phyloP scores from a whole-genome alignment of 2,888 invertebrate genomes.

The Spodoptera littoralis region DNA sequence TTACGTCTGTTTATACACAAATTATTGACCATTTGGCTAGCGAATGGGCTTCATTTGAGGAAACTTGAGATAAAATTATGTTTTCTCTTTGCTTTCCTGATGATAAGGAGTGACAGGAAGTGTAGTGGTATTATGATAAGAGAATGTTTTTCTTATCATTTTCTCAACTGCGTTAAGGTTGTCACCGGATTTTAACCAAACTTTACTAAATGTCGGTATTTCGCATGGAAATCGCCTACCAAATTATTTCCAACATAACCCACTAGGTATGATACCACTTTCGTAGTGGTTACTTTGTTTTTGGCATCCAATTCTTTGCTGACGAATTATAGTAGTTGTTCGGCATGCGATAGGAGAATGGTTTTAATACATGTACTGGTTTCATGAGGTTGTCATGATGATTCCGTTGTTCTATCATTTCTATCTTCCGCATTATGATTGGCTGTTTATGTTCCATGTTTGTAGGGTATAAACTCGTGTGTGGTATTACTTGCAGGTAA shows the following conservation, averaged over 20 bases:
- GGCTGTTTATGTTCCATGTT: constrained; percentile 1
- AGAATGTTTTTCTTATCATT: constrained; percentile 14
- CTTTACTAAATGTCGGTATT: no score
- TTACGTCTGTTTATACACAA: constrained; percentile 38
- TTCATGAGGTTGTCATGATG: neutral
- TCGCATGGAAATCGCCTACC: no score
- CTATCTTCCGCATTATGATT: constrained; percentile 7
- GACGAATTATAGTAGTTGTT: no score
- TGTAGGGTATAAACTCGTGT: constrained; percentile 1
- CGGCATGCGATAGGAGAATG: no score
- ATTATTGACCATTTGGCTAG: constrained; percentile 31
- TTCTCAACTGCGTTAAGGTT: neutral
- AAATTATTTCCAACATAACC: no score
- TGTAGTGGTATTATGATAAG: constrained; percentile 26
- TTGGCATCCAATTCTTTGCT: no score
- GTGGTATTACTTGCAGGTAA: constrained; percentile 16
- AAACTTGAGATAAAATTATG: constrained; percentile 37
- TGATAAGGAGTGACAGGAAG: constrained; percentile 39
- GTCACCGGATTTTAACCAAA: constrained; percentile 3
- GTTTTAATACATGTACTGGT: no score
- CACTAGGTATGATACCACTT: no score
- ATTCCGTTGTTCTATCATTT: constrained; percentile 22
- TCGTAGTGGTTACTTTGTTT: no score
- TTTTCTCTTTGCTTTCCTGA: constrained; percentile 21
- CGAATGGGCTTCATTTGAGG: constrained; percentile 26